Percentiles rank a stretch among this genome's conserved stretches.
phyloP scores from a whole-genome alignment of 64 coral and sea anemone genomes.

The Acropora yongei region DNA sequence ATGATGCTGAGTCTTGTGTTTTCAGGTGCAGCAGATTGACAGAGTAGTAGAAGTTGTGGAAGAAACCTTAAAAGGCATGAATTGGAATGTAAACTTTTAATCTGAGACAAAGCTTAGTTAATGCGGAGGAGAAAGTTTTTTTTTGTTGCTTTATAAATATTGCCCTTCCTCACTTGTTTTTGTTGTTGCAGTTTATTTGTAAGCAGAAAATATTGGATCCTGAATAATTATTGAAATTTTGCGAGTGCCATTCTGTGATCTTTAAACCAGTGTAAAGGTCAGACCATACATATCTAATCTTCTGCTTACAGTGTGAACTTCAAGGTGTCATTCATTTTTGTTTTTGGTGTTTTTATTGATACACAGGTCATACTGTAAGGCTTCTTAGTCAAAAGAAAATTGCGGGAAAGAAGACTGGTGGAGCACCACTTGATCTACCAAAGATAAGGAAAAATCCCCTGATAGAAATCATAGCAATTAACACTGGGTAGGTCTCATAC shows the following conservation, averaged over 20 bases:
- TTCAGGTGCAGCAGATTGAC: constrained; percentile 98
- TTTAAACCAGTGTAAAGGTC: too few species aligned
- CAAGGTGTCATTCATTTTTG: too few species aligned
- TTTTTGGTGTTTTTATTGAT: neutral
- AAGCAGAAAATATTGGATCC: neutral
- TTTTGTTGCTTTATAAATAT: too few species aligned
- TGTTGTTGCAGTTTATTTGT: neutral
- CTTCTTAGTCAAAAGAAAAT: constrained; percentile 96
- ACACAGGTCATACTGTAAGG: constrained; percentile 87
- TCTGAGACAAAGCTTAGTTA: too few species aligned
- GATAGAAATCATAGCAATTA: constrained; percentile 97
- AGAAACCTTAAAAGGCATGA: constrained; percentile 91
- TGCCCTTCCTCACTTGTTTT: too few species aligned
- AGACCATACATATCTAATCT: too few species aligned
- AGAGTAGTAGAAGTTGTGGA: constrained; percentile 97
- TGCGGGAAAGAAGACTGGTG: constrained; percentile 85
- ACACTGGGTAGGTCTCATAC: constrained; percentile 76
- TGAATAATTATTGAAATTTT: too few species aligned
- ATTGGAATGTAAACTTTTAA: too few species aligned
- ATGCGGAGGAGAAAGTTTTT: too few species aligned
- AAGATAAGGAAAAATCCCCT: constrained; percentile 98
- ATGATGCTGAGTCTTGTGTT: neutral
- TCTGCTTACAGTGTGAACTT: neutral
- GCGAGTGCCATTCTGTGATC: too few species aligned
- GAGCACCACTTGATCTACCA: constrained; percentile 87